A percentile compares a stretch with the other conserved stretches of the same genome.
phyloP scores from a whole-genome alignment of 2,797 vertebrate genomes.

The Lutjanus argentimaculatus region DNA sequence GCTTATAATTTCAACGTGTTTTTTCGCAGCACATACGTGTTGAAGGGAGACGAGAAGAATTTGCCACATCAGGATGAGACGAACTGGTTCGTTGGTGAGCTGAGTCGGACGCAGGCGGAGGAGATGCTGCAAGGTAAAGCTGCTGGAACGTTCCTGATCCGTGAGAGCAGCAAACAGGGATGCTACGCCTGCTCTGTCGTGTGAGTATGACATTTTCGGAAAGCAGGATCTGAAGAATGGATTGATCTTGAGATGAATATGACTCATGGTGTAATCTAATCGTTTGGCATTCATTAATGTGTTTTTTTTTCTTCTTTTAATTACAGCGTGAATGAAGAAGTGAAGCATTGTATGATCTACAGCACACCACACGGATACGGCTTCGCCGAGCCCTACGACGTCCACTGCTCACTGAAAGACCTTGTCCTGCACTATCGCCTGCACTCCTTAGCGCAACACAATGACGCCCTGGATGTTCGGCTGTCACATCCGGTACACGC shows the following conservation, averaged over 20 bases:
- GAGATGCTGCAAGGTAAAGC: slow-evolving; percentile 94
- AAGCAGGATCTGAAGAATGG: background rate
- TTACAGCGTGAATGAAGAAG: slow-evolving; percentile 93
- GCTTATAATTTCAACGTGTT: background rate
- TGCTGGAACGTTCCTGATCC: slow-evolving; percentile 95
- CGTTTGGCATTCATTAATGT: background rate
- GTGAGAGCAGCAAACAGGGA: slow-evolving; percentile 94
- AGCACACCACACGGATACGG: slow-evolving; percentile 94
- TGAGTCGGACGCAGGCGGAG: slow-evolving; percentile 95
- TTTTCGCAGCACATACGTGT: slow-evolving; percentile 88
- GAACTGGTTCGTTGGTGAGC: slow-evolving; percentile 96
- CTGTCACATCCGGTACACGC: slow-evolving; percentile 93
- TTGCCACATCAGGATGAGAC: slow-evolving; percentile 93
- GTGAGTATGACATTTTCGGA: slow-evolving; percentile 71
- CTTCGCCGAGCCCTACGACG: slow-evolving; percentile 96
- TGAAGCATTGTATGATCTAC: slow-evolving; percentile 98
- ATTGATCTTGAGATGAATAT: background rate
- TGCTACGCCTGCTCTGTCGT: slow-evolving; percentile 88
- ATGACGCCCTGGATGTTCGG: slow-evolving; percentile 96
- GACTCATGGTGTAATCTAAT: background rate
- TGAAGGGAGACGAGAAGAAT: slow-evolving; percentile 93
- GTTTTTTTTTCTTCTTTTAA: background rate
- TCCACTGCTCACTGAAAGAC: slow-evolving; percentile 95
- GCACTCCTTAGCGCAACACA: slow-evolving; percentile 96
- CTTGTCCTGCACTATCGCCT: slow-evolving; percentile 97